A percentile compares a stretch with the other conserved stretches of the same genome.
Evolutionary conservation across 2,888 invertebrate genomes (phyloP).

Genomic region (Ormyrus thymus): DNA sequence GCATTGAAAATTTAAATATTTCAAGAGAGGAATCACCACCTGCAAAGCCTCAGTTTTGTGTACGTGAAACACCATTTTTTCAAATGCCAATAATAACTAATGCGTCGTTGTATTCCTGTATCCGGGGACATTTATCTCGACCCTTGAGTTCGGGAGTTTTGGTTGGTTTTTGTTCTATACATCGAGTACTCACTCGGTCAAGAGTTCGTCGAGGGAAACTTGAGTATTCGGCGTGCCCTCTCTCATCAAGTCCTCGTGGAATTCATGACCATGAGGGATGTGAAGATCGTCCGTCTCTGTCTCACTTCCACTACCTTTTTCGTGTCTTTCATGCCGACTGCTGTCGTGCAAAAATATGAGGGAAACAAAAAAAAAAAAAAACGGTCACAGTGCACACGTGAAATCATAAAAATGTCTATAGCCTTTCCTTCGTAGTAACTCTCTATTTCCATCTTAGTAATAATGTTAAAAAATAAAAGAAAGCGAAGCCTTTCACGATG

Average conservation of each 20-base stretch:
- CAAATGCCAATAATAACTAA: slow-evolving; percentile 34
- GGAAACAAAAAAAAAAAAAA: slow-evolving; percentile 48
- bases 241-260: slow-evolving; percentile 70
- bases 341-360: slow-evolving; percentile 62
- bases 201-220: slow-evolving; percentile 73
- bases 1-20: neutral
- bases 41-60: neutral
- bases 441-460: neutral
- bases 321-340: slow-evolving; percentile 75
- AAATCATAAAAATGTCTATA: slow-evolving; percentile 22
- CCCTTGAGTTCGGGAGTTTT: slow-evolving; percentile 5
- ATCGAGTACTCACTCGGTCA: slow-evolving; percentile 75
- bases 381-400: slow-evolving; percentile 48
- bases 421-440: slow-evolving; percentile 2
- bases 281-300: slow-evolving; percentile 84
- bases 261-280: slow-evolving; percentile 70
- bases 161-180: slow-evolving; percentile 47
- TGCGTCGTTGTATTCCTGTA: neutral
- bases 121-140: slow-evolving; percentile 31
- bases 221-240: slow-evolving; percentile 72
- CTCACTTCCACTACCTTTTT: slow-evolving; percentile 82
- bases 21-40: neutral
- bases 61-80: neutral
- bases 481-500: slow-evolving; percentile 9
- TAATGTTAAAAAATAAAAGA: slow-evolving; percentile 10